A percentile compares a stretch with the other conserved stretches of the same genome.
These are phyloP conservation scores for Odontophorus gujanensis DNA, from an alignment of 2,113 vertebrate species.

Conservation along the genomic window DNA sequence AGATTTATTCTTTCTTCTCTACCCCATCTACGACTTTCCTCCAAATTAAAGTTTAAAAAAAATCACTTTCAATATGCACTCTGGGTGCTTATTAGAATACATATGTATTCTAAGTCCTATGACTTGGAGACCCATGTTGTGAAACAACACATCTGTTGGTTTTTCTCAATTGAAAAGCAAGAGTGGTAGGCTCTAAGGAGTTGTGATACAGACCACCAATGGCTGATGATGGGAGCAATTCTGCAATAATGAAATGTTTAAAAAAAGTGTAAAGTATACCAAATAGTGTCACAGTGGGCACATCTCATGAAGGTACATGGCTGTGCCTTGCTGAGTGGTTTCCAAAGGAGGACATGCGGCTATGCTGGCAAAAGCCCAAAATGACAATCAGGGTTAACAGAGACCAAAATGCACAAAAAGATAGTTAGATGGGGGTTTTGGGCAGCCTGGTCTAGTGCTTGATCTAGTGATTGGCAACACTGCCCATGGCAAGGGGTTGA, in stretches of 20 bases:
- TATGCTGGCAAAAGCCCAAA: neutral
- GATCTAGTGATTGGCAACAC: too few species aligned
- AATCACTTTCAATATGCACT: constrained; percentile 2
- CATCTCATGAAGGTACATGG: neutral
- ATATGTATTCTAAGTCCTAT: constrained; percentile 6
- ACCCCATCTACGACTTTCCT: neutral
- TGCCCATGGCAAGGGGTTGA: too few species aligned
- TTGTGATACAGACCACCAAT: neutral
- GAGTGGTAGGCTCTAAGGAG: neutral
- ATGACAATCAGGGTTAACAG: neutral
- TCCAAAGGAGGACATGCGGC: neutral
- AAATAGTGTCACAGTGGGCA: neutral
- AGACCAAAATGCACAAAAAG: neutral
- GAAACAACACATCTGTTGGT: neutral
- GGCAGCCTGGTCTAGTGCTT: too few species aligned
- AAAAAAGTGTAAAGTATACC: neutral
- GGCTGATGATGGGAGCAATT: neutral
- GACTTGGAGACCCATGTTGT: constrained; percentile 15
- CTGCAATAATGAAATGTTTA: neutral
- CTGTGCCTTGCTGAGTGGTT: neutral
- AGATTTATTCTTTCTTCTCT: constrained; percentile 54
- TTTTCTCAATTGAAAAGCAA: neutral
- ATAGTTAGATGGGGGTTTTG: too few species aligned
- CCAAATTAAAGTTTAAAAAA: constrained; percentile 5
- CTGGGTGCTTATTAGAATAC: too few species aligned